Evolutionary conservation across 2,888 invertebrate species (phyloP).

Genomic region (Eurytoma californica): DNA sequence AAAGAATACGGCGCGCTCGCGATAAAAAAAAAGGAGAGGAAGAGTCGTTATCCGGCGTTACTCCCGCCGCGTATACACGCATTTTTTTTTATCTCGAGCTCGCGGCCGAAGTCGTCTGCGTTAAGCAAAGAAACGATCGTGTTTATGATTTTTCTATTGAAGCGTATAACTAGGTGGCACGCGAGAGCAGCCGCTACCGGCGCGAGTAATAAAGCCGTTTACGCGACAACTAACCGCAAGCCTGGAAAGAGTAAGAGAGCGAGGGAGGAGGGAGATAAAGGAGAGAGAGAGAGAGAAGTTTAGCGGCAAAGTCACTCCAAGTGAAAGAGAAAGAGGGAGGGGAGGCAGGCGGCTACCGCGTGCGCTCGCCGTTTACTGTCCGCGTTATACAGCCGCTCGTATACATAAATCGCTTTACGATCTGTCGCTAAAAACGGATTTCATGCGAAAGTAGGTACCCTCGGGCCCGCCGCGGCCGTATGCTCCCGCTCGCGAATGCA

Average conservation of each 20-base stretch:
- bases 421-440: conserved; percentile 74
- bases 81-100: conserved; percentile 25
- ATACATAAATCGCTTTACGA: conserved; percentile 74
- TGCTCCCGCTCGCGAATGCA: conserved; percentile 4
- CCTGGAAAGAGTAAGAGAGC: conserved; percentile 32
- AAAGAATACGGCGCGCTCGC: conserved; percentile 48
- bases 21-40: conserved; percentile 37
- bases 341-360: conserved; percentile 17
- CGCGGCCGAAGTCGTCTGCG: conserved; percentile 18
- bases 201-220: conserved; percentile 71
- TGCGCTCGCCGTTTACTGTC: conserved; percentile 68
- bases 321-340: conserved; percentile 49
- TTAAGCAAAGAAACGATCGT: conserved; percentile 52
- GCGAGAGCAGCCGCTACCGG: conserved; percentile 51
- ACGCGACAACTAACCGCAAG: conserved; percentile 70
- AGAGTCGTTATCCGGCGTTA: conserved; percentile 31
- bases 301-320: conserved; percentile 6
- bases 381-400: conserved; percentile 70
- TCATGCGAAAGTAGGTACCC: conserved; percentile 69
- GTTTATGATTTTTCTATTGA: conserved; percentile 72
- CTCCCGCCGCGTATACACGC: background rate
- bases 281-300: conserved; percentile 25
- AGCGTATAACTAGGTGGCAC: conserved; percentile 66
- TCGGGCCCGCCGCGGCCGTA: conserved; percentile 15
- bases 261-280: conserved; percentile 18